phyloP scores from a whole-genome alignment of 1,140 invertebrate species.

The Parapsyche elsis region DNA sequence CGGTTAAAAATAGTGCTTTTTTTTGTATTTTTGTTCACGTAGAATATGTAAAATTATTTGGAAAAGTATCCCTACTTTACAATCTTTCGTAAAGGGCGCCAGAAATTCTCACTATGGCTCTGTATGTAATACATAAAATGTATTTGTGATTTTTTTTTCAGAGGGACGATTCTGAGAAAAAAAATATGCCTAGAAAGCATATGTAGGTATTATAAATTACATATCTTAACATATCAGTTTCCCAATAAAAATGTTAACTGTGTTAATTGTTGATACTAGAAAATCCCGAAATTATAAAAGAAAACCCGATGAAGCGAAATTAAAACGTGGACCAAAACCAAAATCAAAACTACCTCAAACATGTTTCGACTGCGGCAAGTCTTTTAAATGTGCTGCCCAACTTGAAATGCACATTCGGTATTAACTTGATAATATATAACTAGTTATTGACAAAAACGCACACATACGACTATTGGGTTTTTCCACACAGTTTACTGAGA shows the following conservation, averaged over 20 bases:
- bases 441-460: background rate
- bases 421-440: background rate
- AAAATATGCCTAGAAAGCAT: constrained; percentile 48
- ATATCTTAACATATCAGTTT: constrained; percentile 2
- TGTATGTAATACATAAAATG: too few species aligned
- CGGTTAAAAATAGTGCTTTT: too few species aligned
- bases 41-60: too few species aligned
- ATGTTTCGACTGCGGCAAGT: constrained; percentile 70
- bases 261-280: too few species aligned
- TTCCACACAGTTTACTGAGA: too few species aligned
- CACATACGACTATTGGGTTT: too few species aligned
- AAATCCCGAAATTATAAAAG: constrained; percentile 63
- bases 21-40: too few species aligned
- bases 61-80: too few species aligned
- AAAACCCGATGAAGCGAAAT: constrained; percentile 69
- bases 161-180: constrained; percentile 40
- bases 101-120: too few species aligned
- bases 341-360: constrained; percentile 68
- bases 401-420: constrained; percentile 70
- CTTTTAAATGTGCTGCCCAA: constrained; percentile 71
- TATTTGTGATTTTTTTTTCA: constrained; percentile 33
- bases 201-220: constrained; percentile 43
- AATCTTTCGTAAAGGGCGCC: too few species aligned
- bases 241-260: too few species aligned
- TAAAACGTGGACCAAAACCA: constrained; percentile 70